Conservation (phyloP, 2,113 vertebrate species). For the Cichladusa arquata region DNA sequence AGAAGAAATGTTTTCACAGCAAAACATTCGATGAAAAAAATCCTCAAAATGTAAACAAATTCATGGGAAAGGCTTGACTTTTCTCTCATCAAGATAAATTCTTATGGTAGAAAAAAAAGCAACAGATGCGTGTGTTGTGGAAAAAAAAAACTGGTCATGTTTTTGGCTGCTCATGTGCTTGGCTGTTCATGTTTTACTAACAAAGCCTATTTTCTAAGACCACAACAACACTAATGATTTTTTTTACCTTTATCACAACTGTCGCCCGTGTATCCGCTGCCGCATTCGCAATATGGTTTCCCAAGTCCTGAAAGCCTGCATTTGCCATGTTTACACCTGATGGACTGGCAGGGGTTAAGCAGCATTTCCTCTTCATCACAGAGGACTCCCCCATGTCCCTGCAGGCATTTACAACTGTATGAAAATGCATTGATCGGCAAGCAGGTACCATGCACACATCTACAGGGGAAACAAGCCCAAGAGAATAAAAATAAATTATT, state of each 20-base stretch:
- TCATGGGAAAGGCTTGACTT: not conserved
- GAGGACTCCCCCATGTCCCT: conserved; percentile 89
- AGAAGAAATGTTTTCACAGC: conserved; percentile 24
- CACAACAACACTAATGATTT: not conserved
- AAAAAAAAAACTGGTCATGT: conserved; percentile 46
- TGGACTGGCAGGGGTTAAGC: conserved; percentile 84
- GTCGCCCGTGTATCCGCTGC: conserved; percentile 90
- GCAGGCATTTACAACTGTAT: conserved; percentile 96
- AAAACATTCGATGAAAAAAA: conserved; percentile 22
- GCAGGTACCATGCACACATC: conserved; percentile 93
- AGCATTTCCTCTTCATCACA: conserved; percentile 90
- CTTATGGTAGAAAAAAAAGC: not conserved
- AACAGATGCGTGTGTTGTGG: conserved; percentile 24
- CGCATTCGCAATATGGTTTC: conserved; percentile 94
- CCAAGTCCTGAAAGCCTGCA: conserved; percentile 92
- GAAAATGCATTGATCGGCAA: conserved; percentile 96
- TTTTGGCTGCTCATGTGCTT: conserved; percentile 35
- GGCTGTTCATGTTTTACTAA: conserved; percentile 23
- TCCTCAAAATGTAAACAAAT: not conserved
- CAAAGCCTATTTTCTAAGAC: not conserved
- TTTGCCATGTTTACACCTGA: conserved; percentile 92
- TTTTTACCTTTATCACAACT: conserved; percentile 90
- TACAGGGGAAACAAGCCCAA: conserved; percentile 65
- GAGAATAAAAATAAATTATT: conserved; percentile 55
- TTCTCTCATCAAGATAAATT: not conserved